Percentiles rank a stretch among this genome's conserved stretches.
phyloP scores from a whole-genome alignment of 2,113 vertebrate species.

The Odocoileus hemionus region DNA sequence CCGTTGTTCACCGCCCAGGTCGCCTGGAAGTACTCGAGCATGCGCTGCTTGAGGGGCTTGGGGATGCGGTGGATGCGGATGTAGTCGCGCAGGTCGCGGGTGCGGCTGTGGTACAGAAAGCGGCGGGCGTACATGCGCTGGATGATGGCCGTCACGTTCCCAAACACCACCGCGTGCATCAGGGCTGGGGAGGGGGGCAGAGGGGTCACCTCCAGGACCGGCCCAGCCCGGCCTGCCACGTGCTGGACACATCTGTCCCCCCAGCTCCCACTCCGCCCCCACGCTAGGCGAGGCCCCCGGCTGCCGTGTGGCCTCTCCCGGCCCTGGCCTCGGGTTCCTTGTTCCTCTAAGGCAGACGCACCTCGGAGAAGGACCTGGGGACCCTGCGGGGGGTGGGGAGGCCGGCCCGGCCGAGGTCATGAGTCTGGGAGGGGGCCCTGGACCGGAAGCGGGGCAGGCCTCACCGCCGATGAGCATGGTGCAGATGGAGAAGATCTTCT shows the following conservation, averaged over 20 bases:
- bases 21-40: conserved; percentile 81
- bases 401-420: not conserved
- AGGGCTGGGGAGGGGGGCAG: conserved; percentile 65
- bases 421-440: not conserved
- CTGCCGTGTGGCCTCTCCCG: not conserved
- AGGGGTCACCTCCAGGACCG: conserved; percentile 13
- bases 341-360: not conserved
- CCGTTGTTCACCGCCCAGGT: conserved; percentile 81
- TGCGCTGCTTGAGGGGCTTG: conserved; percentile 78
- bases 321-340: not conserved
- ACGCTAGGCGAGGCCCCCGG: not conserved
- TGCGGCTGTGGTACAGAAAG: conserved; percentile 81
- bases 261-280: not conserved
- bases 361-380: not conserved
- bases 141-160: conserved; percentile 82
- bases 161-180: conserved; percentile 82
- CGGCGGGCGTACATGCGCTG: conserved; percentile 82
- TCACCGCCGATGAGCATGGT: conserved; percentile 82
- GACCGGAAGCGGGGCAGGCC: not conserved
- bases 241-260: not conserved
- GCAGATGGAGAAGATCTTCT: conserved; percentile 82
- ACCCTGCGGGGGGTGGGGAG: not conserved
- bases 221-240: not conserved
- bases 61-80: conserved; percentile 81
- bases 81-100: conserved; percentile 78